Base-by-base conservation (phyloP, 1,140 invertebrate species). In the Danaus melanippus region DNA sequence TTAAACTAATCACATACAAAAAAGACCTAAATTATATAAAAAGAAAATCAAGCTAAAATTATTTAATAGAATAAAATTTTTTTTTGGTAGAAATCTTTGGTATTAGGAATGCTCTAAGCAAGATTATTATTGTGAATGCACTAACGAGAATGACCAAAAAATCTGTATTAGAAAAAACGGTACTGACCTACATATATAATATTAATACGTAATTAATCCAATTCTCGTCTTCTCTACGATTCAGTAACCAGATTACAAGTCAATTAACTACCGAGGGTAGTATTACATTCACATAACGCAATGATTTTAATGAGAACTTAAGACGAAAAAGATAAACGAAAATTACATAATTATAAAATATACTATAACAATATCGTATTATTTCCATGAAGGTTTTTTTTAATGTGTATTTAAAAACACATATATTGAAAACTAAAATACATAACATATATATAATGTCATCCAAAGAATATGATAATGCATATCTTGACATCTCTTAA, bases 1-100 rank as follows among this genome's bases (percentile, higher is more conserved):
- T 32, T 32, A 32, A 32, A 32, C 5, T 32, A 4, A 32, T 32
- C 21, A 5, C 21, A 32, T 32, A 50, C 45, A 46, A 60, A 46
- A 47, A 44, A 57, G 44, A 32, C 21, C 6, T 32, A 32, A 32
- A 32, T 32, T 4, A 32, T 32, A 32, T 32, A 45, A 32, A 61
- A 50, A 45, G 42, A 45, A 64, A 56, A 59, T 45, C 17, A 64
- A 64, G 57, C 61, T 12, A 52, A 62, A 66, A 75, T 77, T 59
- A 54, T 69, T 71, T 71, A 63, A 67, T 72, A 65, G 74, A 77
- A 76, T 69, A 70, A 73, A 74, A 67, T 64, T 47, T 72, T 65
- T 70, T 45, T 68, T 58, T 69, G 67, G 68, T 52, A 60, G 61
- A 71, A 43, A 58, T 46, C 42, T 54, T 66, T 62, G 56, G 48